Conservation (phyloP, 1,140 invertebrate genomes). For the Zaprionus taronus region DNA sequence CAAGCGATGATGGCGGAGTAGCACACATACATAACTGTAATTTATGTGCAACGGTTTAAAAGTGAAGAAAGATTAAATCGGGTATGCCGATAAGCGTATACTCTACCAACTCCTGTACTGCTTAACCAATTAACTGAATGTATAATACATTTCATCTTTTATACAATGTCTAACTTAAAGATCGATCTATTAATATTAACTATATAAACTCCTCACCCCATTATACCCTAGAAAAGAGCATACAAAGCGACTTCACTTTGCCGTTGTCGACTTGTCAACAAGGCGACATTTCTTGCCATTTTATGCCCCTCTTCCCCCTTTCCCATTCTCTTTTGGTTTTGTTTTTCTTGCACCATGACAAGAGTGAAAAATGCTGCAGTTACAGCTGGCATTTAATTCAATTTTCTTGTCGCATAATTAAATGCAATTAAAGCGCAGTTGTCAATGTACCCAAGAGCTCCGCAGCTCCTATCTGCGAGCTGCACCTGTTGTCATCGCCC, state of each 20-base stretch:
- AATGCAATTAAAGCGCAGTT: conserved; percentile 62
- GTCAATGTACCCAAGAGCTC: conserved; percentile 15
- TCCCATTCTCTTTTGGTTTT: not conserved
- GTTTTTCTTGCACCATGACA: conserved; percentile 31
- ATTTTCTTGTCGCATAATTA: conserved; percentile 70
- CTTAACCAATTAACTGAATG: not conserved
- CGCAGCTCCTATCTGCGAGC: not conserved
- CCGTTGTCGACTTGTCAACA: conserved; percentile 33
- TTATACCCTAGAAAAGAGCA: not conserved
- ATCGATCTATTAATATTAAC: not conserved
- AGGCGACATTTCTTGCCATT: conserved; percentile 36
- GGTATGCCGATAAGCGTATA: not conserved
- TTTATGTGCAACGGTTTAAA: conserved; percentile 51
- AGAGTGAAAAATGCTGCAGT: conserved; percentile 30
- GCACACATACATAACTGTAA: conserved; percentile 55
- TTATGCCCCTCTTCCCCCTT: not conserved
- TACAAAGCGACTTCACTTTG: not conserved
- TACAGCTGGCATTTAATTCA: conserved; percentile 56
- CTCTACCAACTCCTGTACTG: not conserved
- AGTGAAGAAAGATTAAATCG: not conserved
- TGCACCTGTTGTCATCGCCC: conserved; percentile 29
- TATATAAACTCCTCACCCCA: not conserved
- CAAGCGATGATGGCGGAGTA: conserved; percentile 10
- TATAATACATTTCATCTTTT: no score
- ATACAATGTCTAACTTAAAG: not conserved